Percentiles rank a stretch among this genome's conserved stretches.
These are phyloP conservation scores for Corydoras maculifer DNA, from an alignment of 2,113 vertebrate genomes.

Conservation along the genomic window DNA sequence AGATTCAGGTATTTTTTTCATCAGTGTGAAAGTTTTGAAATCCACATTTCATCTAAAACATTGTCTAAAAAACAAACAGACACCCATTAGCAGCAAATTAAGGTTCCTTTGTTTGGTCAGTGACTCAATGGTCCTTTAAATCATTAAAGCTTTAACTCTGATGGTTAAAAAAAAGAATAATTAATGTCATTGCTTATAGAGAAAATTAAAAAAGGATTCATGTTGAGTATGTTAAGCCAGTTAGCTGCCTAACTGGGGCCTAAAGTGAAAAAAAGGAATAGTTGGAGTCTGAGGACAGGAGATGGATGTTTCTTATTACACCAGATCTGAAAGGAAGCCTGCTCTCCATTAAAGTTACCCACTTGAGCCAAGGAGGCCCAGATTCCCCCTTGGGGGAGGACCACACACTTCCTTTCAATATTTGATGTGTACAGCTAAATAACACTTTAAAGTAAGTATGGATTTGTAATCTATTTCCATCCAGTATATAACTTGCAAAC, in stretches of 20 bases:
- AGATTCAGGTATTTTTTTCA: no score
- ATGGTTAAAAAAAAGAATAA: not conserved
- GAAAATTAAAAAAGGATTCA: not conserved
- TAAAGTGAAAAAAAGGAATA: not conserved
- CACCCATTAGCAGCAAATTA: no score
- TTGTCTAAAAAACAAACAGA: no score
- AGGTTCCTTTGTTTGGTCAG: not conserved
- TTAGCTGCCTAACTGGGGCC: no score
- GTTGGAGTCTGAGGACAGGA: slow-evolving; percentile 42
- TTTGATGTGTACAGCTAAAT: not conserved
- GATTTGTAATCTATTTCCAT: no score
- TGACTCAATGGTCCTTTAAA: not conserved
- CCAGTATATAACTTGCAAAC: no score
- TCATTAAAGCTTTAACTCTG: slow-evolving; percentile 1
- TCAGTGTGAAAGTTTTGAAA: no score
- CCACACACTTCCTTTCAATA: not conserved
- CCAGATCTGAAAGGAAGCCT: slow-evolving; percentile 53
- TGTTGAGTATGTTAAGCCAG: not conserved
- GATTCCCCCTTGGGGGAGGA: slow-evolving; percentile 44
- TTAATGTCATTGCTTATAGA: not conserved
- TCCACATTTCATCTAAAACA: no score
- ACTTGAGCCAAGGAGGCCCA: slow-evolving; percentile 46
- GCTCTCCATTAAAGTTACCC: slow-evolving; percentile 54
- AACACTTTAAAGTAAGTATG: not conserved
- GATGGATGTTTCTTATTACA: slow-evolving; percentile 60